Conservation (phyloP, 2,113 vertebrate genomes). For the Fulmarus glacialis region DNA sequence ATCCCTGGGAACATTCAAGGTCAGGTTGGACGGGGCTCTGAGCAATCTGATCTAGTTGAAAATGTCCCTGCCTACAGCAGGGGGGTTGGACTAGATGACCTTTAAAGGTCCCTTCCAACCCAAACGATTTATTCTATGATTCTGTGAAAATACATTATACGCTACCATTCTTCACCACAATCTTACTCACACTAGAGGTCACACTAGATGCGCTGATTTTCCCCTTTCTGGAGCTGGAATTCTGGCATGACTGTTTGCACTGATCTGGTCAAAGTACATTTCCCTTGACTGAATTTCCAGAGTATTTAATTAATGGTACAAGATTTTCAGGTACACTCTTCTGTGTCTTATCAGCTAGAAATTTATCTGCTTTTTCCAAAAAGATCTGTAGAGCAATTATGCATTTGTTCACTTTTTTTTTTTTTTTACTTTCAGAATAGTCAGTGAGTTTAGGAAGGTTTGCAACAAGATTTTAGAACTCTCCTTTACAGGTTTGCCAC, state of each 20-base stretch:
- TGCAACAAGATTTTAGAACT: not conserved
- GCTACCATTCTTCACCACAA: not conserved
- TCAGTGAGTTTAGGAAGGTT: not conserved
- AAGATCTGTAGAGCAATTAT: not conserved
- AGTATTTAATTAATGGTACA: not conserved
- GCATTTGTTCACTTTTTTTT: not conserved
- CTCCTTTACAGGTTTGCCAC: not conserved
- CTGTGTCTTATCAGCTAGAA: not conserved
- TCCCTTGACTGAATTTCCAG: not conserved
- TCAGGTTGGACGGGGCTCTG: not conserved
- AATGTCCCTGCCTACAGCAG: not conserved
- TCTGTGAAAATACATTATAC: not conserved
- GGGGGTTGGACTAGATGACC: not conserved
- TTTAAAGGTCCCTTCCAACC: not conserved
- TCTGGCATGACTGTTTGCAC: not conserved
- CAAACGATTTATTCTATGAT: not conserved
- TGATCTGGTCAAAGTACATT: not conserved
- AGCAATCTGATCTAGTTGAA: not conserved
- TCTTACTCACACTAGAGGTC: not conserved
- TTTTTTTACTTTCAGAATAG: not conserved
- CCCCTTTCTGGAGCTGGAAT: not conserved
- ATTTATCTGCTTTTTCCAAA: not conserved
- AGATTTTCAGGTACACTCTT: not conserved
- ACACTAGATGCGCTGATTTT: not conserved
- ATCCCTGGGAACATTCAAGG: not conserved